A percentile compares a stretch with the other conserved stretches of the same genome.
Evolutionary conservation across 2,797 vertebrate species (phyloP).

Genomic region (Anisognathus igniventris): DNA sequence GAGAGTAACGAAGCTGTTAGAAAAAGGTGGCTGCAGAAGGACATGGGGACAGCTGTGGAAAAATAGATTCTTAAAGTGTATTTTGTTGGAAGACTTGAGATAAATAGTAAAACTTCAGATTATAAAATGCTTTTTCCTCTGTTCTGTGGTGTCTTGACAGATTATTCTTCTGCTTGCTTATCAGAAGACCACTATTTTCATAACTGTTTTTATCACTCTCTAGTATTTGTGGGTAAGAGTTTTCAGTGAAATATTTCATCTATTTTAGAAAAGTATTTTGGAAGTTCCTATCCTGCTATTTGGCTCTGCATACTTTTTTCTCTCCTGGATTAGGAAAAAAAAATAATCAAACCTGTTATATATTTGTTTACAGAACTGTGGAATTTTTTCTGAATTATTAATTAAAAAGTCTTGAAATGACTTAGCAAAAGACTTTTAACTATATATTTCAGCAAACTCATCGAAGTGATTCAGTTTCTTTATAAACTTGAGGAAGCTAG

Average conservation of each 20-base stretch:
- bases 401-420: neutral
- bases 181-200: neutral
- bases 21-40: neutral
- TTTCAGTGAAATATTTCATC: neutral
- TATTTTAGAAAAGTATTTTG: neutral
- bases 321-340: neutral
- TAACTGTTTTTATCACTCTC: neutral
- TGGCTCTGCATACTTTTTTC: neutral
- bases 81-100: neutral
- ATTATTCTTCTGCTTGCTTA: neutral
- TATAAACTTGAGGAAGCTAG: neutral
- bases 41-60: neutral
- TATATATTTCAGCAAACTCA: neutral
- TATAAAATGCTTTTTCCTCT: neutral
- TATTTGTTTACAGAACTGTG: neutral
- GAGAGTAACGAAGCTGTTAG: neutral
- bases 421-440: neutral
- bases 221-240: neutral
- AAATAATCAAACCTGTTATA: neutral
- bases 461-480: neutral
- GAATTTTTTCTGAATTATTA: neutral
- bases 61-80: neutral
- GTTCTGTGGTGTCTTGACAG: neutral
- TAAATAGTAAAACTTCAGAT: neutral
- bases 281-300: neutral